phyloP scores from a whole-genome alignment of 2,797 vertebrate genomes.

The Phoebastria nigripes region DNA sequence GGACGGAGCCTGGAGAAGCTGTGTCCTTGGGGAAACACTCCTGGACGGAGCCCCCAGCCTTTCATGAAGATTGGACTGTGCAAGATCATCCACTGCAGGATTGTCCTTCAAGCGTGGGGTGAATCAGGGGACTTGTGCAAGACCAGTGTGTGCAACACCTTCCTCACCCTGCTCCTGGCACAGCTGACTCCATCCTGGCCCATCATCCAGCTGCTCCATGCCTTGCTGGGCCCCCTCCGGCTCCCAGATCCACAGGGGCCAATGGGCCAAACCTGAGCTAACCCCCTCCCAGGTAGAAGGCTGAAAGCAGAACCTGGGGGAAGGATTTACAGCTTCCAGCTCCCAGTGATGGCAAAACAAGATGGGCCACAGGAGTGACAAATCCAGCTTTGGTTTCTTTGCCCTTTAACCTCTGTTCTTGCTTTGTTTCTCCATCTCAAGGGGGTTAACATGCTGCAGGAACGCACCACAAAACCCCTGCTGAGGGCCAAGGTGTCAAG shows the following conservation, averaged over 20 bases:
- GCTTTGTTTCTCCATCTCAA: background rate
- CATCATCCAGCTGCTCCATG: accelerated
- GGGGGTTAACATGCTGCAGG: background rate
- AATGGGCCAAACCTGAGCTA: background rate
- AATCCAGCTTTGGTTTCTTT: background rate
- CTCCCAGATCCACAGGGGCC: accelerated
- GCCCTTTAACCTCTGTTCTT: background rate
- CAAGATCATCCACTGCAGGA: background rate
- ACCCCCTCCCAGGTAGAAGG: no score
- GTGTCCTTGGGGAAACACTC: background rate
- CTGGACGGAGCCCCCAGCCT: background rate
- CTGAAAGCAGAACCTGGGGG: background rate
- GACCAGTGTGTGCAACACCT: background rate
- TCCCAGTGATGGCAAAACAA: background rate
- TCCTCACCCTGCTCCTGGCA: background rate
- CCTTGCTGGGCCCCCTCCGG: background rate
- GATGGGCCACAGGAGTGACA: background rate
- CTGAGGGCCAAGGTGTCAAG: background rate
- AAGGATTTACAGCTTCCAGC: background rate
- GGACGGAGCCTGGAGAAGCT: background rate
- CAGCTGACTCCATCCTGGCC: background rate
- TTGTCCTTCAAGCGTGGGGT: background rate
- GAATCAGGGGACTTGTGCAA: background rate
- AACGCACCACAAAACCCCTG: background rate
- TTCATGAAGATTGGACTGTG: background rate